These are phyloP conservation scores for Clivina fossor DNA, from an alignment of 2,888 invertebrate genomes.

Conservation along the genomic window DNA sequence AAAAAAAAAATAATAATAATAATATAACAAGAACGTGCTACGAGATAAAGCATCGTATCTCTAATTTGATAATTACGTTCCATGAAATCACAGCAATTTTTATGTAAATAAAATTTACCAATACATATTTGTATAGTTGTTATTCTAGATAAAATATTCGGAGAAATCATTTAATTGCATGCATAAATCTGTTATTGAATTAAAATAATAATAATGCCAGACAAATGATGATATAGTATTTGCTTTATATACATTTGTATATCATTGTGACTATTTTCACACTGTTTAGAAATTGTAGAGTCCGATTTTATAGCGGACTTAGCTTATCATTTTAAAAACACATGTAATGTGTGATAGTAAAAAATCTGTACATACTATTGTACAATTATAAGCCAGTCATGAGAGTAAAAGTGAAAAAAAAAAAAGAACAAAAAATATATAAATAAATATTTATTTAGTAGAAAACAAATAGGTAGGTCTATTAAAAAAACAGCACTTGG, in stretches of 20 bases:
- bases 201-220: too few species aligned
- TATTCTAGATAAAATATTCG: too few species aligned
- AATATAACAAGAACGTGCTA: too few species aligned
- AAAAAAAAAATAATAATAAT: too few species aligned
- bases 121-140: too few species aligned
- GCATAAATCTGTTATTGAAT: too few species aligned
- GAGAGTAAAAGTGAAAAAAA: constrained; percentile 26
- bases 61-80: too few species aligned
- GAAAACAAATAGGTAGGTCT: constrained; percentile 29
- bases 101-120: too few species aligned
- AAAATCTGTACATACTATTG: constrained; percentile 30
- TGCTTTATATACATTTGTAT: constrained; percentile 30
- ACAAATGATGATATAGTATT: too few species aligned
- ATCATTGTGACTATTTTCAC: constrained; percentile 32
- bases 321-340: constrained; percentile 27
- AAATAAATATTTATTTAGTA: constrained; percentile 32
- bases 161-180: too few species aligned
- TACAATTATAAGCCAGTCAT: constrained; percentile 30
- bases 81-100: too few species aligned
- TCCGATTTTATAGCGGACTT: constrained; percentile 19
- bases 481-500: constrained; percentile 32
- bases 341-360: constrained; percentile 28
- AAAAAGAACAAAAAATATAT: constrained; percentile 29
- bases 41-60: too few species aligned
- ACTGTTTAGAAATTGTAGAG: constrained; percentile 25